Percentiles rank a stretch among this genome's conserved stretches.
These are phyloP conservation scores for Caenorhabditis imperialis DNA, from an alignment of 2,888 invertebrate species.

Conservation along the genomic window DNA sequence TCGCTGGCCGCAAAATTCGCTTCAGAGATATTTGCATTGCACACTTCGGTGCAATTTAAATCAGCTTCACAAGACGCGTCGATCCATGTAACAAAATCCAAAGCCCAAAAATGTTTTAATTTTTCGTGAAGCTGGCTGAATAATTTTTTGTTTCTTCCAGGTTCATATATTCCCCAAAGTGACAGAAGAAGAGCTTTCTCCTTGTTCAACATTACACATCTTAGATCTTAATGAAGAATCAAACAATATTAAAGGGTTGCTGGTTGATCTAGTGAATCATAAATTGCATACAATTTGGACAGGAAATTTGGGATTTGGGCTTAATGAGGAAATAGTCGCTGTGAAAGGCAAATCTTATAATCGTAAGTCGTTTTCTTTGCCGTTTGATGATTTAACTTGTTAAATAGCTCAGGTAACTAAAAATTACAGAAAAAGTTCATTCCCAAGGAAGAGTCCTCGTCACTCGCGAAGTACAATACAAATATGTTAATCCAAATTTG, in stretches of 20 bases:
- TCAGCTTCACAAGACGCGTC: too few relatives aligned
- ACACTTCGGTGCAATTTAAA: too few relatives aligned
- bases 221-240: conserved; percentile 37
- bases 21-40: too few relatives aligned
- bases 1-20: too few relatives aligned
- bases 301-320: conserved; percentile 60
- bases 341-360: conserved; percentile 68
- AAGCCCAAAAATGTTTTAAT: too few relatives aligned
- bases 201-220: conserved; percentile 55
- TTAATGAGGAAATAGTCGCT: conserved; percentile 67
- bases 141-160: conserved; percentile 3
- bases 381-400: not conserved
- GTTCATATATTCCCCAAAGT: conserved; percentile 46
- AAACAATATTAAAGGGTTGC: conserved; percentile 16
- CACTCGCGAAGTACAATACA: conserved; percentile 96
- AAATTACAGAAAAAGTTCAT: conserved; percentile 85
- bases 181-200: conserved; percentile 11
- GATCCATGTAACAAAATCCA: too few relatives aligned
- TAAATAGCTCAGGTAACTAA: too few relatives aligned
- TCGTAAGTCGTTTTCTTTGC: conserved; percentile 51
- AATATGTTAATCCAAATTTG: conserved; percentile 97
- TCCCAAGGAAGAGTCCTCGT: conserved; percentile 94
- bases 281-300: conserved; percentile 57
- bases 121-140: too few relatives aligned
- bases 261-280: conserved; percentile 36